These are phyloP conservation scores for Mesembrinibis cayennensis DNA, from an alignment of 2,113 vertebrate genomes.

Conservation along the genomic window DNA sequence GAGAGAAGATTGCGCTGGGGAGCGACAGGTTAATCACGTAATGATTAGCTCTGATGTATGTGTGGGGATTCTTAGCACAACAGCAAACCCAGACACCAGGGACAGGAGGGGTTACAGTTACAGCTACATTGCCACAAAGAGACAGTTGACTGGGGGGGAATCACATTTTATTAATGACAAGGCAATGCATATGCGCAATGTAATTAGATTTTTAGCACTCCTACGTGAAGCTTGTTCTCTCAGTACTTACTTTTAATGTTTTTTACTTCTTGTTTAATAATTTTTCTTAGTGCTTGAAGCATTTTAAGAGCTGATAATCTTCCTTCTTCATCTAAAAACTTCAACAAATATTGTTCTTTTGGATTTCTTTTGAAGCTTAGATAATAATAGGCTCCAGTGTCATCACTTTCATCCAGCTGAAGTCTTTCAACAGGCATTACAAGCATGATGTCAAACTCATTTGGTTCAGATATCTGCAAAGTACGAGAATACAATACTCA, in stretches of 20 bases:
- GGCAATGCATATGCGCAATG: fast-evolving
- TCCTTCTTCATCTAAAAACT: conserved; percentile 60
- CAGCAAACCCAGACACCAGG: background rate
- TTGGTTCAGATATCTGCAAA: conserved; percentile 70
- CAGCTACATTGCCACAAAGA: background rate
- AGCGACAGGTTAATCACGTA: background rate
- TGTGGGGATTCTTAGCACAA: background rate
- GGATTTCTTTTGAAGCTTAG: conserved; percentile 67
- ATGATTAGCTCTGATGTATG: background rate
- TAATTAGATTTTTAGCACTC: background rate
- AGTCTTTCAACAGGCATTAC: conserved; percentile 53
- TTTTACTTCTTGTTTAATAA: conserved; percentile 69
- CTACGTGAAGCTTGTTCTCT: background rate
- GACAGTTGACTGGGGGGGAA: background rate
- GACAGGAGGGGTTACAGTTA: background rate
- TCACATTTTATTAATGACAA: background rate
- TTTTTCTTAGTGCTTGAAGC: conserved; percentile 50
- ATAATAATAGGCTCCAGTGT: conserved; percentile 63
- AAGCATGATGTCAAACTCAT: conserved; percentile 82
- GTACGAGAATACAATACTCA: background rate
- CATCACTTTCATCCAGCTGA: conserved; percentile 30
- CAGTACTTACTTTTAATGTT: conserved; percentile 64
- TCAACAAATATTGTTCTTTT: background rate
- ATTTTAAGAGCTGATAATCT: conserved; percentile 72
- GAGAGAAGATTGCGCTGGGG: background rate